Conservation (phyloP, 2,113 vertebrate species). For the Oncorhynchus clarkii region DNA sequence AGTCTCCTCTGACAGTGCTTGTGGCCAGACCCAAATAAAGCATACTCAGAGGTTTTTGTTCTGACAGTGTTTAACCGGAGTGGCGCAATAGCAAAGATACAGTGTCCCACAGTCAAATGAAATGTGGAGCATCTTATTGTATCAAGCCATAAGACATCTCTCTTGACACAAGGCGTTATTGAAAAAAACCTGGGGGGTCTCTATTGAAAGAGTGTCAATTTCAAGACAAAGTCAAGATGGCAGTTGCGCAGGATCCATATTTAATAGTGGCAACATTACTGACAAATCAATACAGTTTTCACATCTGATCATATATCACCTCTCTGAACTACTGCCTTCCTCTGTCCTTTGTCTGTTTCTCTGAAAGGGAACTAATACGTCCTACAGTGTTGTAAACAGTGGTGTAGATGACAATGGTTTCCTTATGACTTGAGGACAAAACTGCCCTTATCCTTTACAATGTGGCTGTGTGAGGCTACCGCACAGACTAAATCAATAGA, state of each 20-base stretch:
- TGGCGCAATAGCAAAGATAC: conserved; percentile 23
- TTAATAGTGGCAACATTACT: conserved; percentile 74
- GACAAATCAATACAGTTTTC: conserved; percentile 73
- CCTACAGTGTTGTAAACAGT: not conserved
- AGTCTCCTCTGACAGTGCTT: not conserved
- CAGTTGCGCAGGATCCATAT: conserved; percentile 68
- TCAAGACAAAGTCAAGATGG: conserved; percentile 65
- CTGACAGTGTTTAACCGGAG: conserved; percentile 25
- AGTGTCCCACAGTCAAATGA: conserved; percentile 45
- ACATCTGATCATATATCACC: conserved; percentile 70
- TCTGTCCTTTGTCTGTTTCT: conserved; percentile 51
- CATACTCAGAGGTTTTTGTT: not conserved
- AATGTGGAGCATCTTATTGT: conserved; percentile 27
- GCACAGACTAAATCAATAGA: not conserved
- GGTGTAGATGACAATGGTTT: not conserved
- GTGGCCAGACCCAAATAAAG: not conserved
- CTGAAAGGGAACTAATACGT: conserved; percentile 6
- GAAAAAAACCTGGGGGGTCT: conserved; percentile 38
- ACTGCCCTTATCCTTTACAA: not conserved
- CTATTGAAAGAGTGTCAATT: conserved; percentile 69
- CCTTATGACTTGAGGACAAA: conserved; percentile 26
- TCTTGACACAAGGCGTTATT: conserved; percentile 60
- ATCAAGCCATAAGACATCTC: conserved; percentile 35
- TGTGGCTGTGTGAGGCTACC: conserved; percentile 5
- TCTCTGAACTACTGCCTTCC: conserved; percentile 54